These are phyloP conservation scores for Brachionus asplanchnoidis DNA, from an alignment of 1,140 invertebrate species.

Conservation along the genomic window DNA sequence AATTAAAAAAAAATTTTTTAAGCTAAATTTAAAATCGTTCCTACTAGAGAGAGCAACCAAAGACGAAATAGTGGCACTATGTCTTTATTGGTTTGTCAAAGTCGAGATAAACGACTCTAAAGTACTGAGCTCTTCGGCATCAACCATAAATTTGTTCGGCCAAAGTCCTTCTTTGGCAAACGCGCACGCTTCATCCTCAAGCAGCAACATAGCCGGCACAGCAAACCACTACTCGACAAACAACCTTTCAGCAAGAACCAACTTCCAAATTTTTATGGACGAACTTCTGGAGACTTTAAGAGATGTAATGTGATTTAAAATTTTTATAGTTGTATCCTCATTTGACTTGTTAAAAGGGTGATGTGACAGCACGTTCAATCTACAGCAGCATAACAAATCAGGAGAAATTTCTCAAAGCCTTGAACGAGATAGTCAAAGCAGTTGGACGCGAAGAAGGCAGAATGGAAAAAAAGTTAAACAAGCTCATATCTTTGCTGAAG, in stretches of 20 bases:
- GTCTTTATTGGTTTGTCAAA: constrained; percentile 78
- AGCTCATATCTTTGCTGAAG: constrained; percentile 63
- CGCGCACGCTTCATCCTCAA: neutral
- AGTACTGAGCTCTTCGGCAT: neutral
- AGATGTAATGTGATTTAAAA: constrained; percentile 8
- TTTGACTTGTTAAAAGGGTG: neutral
- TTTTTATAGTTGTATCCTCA: neutral
- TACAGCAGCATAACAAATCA: constrained; percentile 23
- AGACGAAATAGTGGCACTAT: constrained; percentile 84
- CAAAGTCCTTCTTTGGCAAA: neutral
- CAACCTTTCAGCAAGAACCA: neutral
- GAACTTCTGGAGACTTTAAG: constrained; percentile 11
- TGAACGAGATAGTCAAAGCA: constrained; percentile 30
- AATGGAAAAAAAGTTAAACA: constrained; percentile 57
- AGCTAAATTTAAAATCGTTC: constrained; percentile 78
- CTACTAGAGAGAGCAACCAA: constrained; percentile 80
- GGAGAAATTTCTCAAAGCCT: constrained; percentile 8
- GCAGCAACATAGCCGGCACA: neutral
- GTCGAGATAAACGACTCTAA: constrained; percentile 48
- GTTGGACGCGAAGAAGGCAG: neutral
- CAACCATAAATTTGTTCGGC: neutral
- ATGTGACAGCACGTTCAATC: neutral
- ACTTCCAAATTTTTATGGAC: constrained; percentile 40
- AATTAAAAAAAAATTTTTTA: constrained; percentile 43
- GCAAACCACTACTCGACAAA: neutral